Conservation (phyloP, 2,888 invertebrate species). For the Willowsia nigromaculata region DNA sequence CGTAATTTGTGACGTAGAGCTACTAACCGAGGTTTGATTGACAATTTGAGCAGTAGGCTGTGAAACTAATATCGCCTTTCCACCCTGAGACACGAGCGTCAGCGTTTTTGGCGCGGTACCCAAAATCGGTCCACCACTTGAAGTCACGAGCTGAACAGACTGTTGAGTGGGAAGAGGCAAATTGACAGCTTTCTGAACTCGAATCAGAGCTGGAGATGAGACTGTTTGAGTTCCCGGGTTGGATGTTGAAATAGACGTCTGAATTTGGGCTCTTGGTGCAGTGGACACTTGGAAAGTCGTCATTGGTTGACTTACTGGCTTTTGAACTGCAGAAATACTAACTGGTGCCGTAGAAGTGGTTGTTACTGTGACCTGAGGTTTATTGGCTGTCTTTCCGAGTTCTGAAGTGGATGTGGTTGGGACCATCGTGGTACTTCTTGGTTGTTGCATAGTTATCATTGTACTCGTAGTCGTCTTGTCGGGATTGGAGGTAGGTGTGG, state of each 20-base stretch:
- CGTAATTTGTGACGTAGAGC: constrained; percentile 73
- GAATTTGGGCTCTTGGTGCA: constrained; percentile 44
- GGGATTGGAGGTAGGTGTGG: background rate
- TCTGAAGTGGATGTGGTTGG: background rate
- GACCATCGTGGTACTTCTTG: background rate
- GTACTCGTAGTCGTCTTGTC: background rate
- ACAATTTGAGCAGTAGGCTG: constrained; percentile 62
- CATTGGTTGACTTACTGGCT: background rate
- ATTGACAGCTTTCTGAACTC: constrained; percentile 50
- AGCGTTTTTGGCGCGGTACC: constrained; percentile 61
- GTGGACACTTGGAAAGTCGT: constrained; percentile 41
- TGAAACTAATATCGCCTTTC: constrained; percentile 66
- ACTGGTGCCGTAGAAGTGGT: background rate
- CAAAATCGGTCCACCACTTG: constrained; percentile 51
- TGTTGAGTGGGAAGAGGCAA: constrained; percentile 41
- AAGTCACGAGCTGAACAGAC: constrained; percentile 50
- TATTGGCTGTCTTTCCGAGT: background rate
- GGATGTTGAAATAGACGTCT: constrained; percentile 7
- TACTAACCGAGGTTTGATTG: constrained; percentile 71
- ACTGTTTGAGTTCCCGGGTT: background rate
- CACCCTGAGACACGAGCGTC: constrained; percentile 63
- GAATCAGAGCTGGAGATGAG: constrained; percentile 57
- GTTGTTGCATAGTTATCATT: background rate
- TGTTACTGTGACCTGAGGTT: constrained; percentile 21
- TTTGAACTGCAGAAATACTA: constrained; percentile 5